Evolutionary conservation across 2,888 invertebrate species (phyloP).

Genomic region (Pheosia gnoma): DNA sequence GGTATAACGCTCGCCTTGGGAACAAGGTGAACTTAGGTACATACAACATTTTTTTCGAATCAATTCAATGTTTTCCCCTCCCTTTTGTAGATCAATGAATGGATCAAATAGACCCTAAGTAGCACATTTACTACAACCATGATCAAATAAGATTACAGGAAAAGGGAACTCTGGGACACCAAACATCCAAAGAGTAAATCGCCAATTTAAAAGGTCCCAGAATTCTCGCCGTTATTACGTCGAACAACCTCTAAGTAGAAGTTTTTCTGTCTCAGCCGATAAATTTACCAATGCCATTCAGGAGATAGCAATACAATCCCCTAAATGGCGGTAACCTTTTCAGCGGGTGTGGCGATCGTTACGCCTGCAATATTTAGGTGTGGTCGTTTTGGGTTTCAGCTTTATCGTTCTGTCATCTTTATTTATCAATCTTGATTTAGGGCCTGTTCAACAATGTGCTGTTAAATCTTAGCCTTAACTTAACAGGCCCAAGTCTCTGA

Average conservation of each 20-base stretch:
- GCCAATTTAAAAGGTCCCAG: conserved; percentile 3
- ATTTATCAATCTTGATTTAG: conserved; percentile 25
- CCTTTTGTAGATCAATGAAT: too few relatives aligned
- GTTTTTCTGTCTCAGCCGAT: neutral
- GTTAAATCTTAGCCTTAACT: too few relatives aligned
- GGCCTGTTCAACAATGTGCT: too few relatives aligned
- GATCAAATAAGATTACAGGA: conserved; percentile 13
- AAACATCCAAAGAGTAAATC: conserved; percentile 12
- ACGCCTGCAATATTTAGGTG: conserved; percentile 29
- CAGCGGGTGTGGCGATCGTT: conserved; percentile 37
- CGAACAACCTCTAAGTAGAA: conserved; percentile 7
- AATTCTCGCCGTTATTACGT: conserved; percentile 12
- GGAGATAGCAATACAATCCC: conserved; percentile 31
- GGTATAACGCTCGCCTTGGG: too few relatives aligned
- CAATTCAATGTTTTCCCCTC: too few relatives aligned
- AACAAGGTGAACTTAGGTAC: too few relatives aligned
- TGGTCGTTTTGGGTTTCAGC: conserved; percentile 21
- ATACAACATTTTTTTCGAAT: too few relatives aligned
- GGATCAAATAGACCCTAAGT: too few relatives aligned
- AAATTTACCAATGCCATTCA: conserved; percentile 20
- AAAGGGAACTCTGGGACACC: conserved; percentile 3
- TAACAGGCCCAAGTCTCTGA: too few relatives aligned
- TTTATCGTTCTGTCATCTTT: conserved; percentile 24
- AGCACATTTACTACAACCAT: too few relatives aligned
- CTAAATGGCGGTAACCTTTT: conserved; percentile 39